phyloP scores from a whole-genome alignment of 2,888 invertebrate genomes.

The Malacosoma neustria region DNA sequence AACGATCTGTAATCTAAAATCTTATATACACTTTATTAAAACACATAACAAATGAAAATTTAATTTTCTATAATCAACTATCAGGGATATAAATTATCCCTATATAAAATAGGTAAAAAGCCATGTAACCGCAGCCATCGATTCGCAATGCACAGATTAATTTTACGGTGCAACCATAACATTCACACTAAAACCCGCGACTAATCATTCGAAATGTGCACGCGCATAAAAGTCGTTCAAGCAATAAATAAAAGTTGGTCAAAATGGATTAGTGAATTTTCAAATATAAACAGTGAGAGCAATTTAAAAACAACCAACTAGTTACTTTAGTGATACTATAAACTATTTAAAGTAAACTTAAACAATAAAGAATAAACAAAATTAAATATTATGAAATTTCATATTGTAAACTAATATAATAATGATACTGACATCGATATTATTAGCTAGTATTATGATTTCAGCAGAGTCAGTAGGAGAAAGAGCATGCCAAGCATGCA shows the following conservation, averaged over 20 bases:
- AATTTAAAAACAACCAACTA: too few species aligned
- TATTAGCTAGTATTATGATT: slow-evolving; percentile 4
- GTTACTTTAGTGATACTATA: too few species aligned
- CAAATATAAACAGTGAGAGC: too few species aligned
- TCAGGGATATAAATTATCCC: too few species aligned
- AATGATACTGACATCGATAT: background rate
- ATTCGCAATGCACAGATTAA: background rate
- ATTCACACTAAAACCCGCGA: background rate
- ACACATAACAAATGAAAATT: too few species aligned
- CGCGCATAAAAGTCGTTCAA: background rate
- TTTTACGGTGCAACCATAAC: background rate
- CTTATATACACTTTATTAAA: too few species aligned
- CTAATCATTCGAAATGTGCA: background rate
- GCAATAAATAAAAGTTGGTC: background rate
- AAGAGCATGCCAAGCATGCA: slow-evolving; percentile 51
- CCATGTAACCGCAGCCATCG: background rate
- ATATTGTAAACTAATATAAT: too few species aligned
- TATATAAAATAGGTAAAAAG: background rate
- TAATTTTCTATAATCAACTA: too few species aligned
- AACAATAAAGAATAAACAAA: too few species aligned
- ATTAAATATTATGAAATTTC: too few species aligned
- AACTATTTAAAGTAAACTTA: too few species aligned
- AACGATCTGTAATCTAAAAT: too few species aligned
- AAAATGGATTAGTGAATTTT: background rate
- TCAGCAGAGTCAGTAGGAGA: slow-evolving; percentile 33